Percentiles rank a stretch among this genome's conserved stretches.
phyloP scores from a whole-genome alignment of 2,888 invertebrate genomes.

The Prosapia bicincta region DNA sequence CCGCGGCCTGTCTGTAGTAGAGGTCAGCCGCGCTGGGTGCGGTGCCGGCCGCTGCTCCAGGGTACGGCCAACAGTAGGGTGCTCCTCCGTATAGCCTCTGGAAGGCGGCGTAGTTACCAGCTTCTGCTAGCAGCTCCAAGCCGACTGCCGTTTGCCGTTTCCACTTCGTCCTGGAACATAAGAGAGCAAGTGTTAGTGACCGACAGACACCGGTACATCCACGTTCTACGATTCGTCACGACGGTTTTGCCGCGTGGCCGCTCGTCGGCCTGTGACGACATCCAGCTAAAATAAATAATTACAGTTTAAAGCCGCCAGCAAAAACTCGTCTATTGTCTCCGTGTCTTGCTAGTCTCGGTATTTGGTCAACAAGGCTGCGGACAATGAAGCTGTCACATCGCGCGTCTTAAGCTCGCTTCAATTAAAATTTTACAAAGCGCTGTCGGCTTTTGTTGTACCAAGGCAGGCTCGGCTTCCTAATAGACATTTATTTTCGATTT shows the following conservation, averaged over 20 bases:
- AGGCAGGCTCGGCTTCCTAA: background rate
- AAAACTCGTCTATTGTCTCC: slow-evolving; percentile 12
- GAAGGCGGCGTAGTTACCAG: slow-evolving; percentile 97
- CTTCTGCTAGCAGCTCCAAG: slow-evolving; percentile 92
- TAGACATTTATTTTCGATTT: background rate
- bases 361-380: background rate
- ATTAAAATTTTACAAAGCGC: background rate
- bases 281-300: slow-evolving; percentile 26
- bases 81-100: slow-evolving; percentile 85
- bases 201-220: slow-evolving; percentile 3
- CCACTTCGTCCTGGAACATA: slow-evolving; percentile 71
- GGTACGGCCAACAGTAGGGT: slow-evolving; percentile 64
- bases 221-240: slow-evolving; percentile 38
- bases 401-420: background rate
- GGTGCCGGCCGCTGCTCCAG: slow-evolving; percentile 49
- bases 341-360: background rate
- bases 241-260: slow-evolving; percentile 33
- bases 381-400: background rate
- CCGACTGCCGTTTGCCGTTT: slow-evolving; percentile 94
- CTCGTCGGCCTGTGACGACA: slow-evolving; percentile 13
- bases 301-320: slow-evolving; percentile 26
- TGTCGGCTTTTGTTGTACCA: background rate
- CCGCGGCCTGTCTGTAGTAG: slow-evolving; percentile 79
- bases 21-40: slow-evolving; percentile 70
- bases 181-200: background rate